Conservation (phyloP, 2,888 invertebrate genomes). For the Pyrrhosoma nymphula region DNA sequence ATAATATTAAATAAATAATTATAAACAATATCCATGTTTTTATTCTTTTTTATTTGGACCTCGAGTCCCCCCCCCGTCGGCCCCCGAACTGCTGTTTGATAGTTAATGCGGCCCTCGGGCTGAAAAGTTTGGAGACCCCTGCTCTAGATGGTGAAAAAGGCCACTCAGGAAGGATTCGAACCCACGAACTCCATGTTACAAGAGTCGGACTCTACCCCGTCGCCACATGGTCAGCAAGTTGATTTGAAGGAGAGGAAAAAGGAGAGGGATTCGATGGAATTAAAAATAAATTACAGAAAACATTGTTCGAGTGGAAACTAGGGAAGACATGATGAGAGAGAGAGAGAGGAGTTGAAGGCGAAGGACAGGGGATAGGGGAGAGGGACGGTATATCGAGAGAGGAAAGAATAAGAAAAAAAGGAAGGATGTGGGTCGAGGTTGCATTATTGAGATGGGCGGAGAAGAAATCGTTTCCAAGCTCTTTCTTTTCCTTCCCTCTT, state of each 20-base stretch:
- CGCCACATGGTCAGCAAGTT: no score
- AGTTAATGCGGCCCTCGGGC: no score
- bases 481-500: background rate
- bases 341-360: background rate
- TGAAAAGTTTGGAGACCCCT: no score
- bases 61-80: no score
- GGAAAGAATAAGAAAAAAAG: background rate
- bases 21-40: no score
- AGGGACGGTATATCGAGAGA: background rate
- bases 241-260: background rate
- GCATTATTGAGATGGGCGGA: slow-evolving; percentile 44
- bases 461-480: background rate
- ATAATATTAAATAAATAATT: no score
- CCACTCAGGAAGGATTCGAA: no score
- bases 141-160: no score
- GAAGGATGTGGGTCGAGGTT: slow-evolving; percentile 29
- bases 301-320: background rate
- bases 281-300: background rate
- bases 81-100: no score
- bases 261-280: background rate
- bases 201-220: no score
- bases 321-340: background rate
- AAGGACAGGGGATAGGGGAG: background rate
- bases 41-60: no score
- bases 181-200: no score